phyloP scores from a whole-genome alignment of 2,113 vertebrate genomes.

The Nerophis ophidion region DNA sequence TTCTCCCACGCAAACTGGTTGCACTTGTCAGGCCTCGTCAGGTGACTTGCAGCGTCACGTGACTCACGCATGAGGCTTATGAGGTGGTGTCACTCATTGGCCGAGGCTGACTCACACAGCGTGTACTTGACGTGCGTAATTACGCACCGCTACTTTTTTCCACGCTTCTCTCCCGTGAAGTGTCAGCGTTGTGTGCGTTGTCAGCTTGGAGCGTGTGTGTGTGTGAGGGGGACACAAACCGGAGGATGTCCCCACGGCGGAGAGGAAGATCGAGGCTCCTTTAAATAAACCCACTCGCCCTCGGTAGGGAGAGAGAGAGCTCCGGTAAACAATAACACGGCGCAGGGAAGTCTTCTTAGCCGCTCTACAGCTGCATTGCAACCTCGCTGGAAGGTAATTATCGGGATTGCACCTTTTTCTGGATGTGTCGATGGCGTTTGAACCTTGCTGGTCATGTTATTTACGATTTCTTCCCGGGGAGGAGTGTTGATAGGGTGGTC shows the following conservation, averaged over 20 bases:
- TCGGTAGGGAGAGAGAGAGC: constrained; percentile 17
- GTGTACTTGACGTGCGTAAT: constrained; percentile 29
- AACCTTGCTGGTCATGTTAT: background rate
- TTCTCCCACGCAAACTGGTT: too few species aligned
- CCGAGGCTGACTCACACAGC: constrained; percentile 40
- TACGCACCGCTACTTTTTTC: constrained; percentile 32
- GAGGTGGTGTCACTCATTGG: constrained; percentile 22
- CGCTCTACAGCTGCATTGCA: constrained; percentile 25
- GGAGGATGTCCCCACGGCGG: constrained; percentile 65
- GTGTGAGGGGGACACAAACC: constrained; percentile 21
- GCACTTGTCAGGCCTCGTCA: too few species aligned
- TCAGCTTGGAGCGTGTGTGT: background rate
- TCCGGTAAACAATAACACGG: constrained; percentile 57
- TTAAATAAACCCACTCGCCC: constrained; percentile 51
- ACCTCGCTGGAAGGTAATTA: constrained; percentile 6
- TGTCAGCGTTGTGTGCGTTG: background rate
- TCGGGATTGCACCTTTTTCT: background rate
- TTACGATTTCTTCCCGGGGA: background rate
- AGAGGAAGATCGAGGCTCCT: constrained; percentile 44
- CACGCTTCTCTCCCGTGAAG: constrained; percentile 16
- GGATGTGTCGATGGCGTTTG: background rate
- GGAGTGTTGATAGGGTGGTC: background rate
- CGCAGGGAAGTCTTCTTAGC: constrained; percentile 23
- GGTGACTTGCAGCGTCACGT: background rate
- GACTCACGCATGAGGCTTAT: constrained; percentile 7